Conservation (phyloP, 2,888 invertebrate species). For the Ecdyonurus torrentis region DNA sequence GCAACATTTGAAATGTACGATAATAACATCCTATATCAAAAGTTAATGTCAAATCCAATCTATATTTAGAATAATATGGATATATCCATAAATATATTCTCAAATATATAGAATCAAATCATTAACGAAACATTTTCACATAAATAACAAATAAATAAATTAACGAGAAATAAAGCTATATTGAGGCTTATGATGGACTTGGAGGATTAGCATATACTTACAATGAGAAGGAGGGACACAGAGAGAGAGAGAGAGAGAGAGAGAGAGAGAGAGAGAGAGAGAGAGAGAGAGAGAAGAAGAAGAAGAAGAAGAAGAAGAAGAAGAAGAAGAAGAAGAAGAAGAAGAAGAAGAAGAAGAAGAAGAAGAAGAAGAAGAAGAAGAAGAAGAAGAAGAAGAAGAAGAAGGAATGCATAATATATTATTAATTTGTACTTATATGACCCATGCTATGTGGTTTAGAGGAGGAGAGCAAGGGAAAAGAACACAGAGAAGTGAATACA, state of each 20-base stretch:
- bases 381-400: background rate
- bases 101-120: too few relatives aligned
- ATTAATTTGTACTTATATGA: background rate
- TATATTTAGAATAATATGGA: too few relatives aligned
- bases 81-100: too few relatives aligned
- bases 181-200: background rate
- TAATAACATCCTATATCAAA: too few relatives aligned
- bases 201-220: background rate
- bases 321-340: background rate
- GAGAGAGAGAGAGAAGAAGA: background rate
- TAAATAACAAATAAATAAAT: too few relatives aligned
- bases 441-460: background rate
- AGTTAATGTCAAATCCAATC: too few relatives aligned
- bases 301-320: too few relatives aligned
- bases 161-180: too few relatives aligned
- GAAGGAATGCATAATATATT: background rate
- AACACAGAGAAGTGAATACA: background rate
- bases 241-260: background rate
- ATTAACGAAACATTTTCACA: too few relatives aligned
- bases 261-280: background rate
- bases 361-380: background rate
- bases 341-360: background rate
- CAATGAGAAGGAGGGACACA: conserved; percentile 2
- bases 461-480: background rate
- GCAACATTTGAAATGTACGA: too few relatives aligned